A percentile compares a stretch with the other conserved stretches of the same genome.
Evolutionary conservation across 2,113 vertebrate species (phyloP).

Genomic region (Arvicanthis niloticus): DNA sequence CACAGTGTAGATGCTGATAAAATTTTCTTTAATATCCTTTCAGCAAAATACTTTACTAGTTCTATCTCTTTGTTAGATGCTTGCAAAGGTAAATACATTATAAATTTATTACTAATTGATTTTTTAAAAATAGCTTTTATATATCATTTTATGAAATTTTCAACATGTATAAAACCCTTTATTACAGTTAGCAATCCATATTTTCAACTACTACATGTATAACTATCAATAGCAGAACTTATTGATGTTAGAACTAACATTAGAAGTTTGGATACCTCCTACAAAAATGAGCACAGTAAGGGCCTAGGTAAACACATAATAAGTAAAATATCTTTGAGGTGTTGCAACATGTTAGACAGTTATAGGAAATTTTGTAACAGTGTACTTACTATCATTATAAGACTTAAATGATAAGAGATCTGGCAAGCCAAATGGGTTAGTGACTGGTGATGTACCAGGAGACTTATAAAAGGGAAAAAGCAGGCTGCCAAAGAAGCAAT

Average conservation of each 20-base stretch:
- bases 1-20: neutral
- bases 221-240: neutral
- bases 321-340: too few species aligned
- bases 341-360: too few species aligned
- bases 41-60: neutral
- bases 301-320: too few species aligned
- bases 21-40: neutral
- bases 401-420: neutral
- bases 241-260: too few species aligned
- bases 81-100: neutral
- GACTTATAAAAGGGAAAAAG: neutral
- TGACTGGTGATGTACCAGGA: neutral
- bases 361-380: too few species aligned
- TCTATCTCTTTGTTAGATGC: slow-evolving; percentile 6
- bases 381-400: neutral
- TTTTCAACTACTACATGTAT: slow-evolving; percentile 26
- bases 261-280: too few species aligned
- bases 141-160: neutral
- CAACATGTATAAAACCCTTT: slow-evolving; percentile 26
- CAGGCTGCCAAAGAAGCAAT: neutral
- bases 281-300: too few species aligned
- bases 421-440: neutral
- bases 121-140: neutral
- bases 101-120: neutral
- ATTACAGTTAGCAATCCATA: neutral